Percentiles rank a stretch among this genome's conserved stretches.
phyloP scores from a whole-genome alignment of 2,113 vertebrate species.

The Cryptoleucopteryx plumbea region DNA sequence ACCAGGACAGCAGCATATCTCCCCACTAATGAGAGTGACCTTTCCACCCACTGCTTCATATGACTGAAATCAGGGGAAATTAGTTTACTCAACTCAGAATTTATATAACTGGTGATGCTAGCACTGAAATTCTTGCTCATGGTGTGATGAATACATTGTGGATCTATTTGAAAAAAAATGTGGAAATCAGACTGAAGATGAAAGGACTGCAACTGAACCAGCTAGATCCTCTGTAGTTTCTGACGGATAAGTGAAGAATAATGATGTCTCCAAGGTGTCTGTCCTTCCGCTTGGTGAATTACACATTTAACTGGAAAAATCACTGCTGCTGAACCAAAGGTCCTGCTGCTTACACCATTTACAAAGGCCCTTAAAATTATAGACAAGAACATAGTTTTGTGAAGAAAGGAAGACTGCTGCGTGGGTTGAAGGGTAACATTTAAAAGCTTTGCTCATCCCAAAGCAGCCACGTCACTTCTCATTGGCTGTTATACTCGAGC shows the following conservation, averaged over 20 bases:
- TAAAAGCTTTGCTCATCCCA: slow-evolving; percentile 21
- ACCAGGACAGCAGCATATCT: slow-evolving; percentile 40
- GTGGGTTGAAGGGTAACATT: slow-evolving; percentile 36
- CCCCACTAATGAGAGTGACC: slow-evolving; percentile 47
- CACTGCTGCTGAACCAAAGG: slow-evolving; percentile 12
- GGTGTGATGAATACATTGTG: slow-evolving; percentile 19
- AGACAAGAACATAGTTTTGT: not conserved
- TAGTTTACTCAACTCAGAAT: slow-evolving; percentile 16
- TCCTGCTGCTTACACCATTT: slow-evolving; percentile 33
- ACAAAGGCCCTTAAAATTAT: slow-evolving; percentile 42
- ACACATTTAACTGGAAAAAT: slow-evolving; percentile 44
- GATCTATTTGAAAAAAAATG: slow-evolving; percentile 3
- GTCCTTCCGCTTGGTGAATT: slow-evolving; percentile 28
- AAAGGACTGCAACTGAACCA: slow-evolving; percentile 33
- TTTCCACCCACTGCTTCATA: slow-evolving; percentile 29
- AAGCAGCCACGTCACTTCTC: not conserved
- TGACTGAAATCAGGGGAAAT: slow-evolving; percentile 22
- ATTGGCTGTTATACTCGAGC: not conserved
- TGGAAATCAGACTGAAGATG: slow-evolving; percentile 38
- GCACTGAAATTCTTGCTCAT: not conserved
- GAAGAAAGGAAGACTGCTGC: slow-evolving; percentile 11
- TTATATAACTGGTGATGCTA: not conserved
- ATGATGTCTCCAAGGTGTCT: slow-evolving; percentile 46
- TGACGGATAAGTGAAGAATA: slow-evolving; percentile 49
- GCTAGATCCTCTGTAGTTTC: slow-evolving; percentile 42